Evolutionary conservation across 1,140 invertebrate genomes (phyloP).

Genomic region (Parapsyche elsis): DNA sequence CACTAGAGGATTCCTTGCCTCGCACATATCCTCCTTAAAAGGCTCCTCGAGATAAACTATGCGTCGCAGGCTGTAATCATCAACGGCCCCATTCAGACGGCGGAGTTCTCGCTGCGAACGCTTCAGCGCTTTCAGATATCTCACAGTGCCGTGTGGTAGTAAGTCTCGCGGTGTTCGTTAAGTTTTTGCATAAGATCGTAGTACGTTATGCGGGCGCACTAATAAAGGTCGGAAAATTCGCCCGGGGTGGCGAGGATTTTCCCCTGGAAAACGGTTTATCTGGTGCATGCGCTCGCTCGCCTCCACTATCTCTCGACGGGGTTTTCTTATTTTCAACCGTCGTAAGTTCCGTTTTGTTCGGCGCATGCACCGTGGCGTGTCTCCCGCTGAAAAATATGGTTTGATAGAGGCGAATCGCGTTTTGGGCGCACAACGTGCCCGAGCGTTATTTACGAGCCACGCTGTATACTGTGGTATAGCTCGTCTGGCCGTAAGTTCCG

Average conservation of each 20-base stretch:
- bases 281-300: neutral
- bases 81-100: no score
- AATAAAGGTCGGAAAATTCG: neutral
- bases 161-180: no score
- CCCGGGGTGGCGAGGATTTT: no score
- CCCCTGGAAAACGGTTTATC: no score
- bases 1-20: no score
- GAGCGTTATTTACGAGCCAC: slow-evolving; percentile 10
- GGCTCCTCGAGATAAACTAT: slow-evolving; percentile 40
- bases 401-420: slow-evolving; percentile 45
- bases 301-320: neutral
- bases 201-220: slow-evolving; percentile 20
- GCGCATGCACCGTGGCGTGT: slow-evolving; percentile 38
- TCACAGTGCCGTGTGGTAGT: no score
- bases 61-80: slow-evolving; percentile 11
- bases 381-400: slow-evolving; percentile 40
- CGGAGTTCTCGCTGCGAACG: no score
- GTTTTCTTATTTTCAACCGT: neutral
- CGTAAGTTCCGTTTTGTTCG: slow-evolving; percentile 19
- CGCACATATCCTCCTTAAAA: neutral
- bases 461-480: neutral
- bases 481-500: neutral
- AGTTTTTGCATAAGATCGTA: slow-evolving; percentile 16
- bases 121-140: no score
- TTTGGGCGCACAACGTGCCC: slow-evolving; percentile 31